phyloP scores from a whole-genome alignment of 2,888 invertebrate species.

The Conchocele bisecta region DNA sequence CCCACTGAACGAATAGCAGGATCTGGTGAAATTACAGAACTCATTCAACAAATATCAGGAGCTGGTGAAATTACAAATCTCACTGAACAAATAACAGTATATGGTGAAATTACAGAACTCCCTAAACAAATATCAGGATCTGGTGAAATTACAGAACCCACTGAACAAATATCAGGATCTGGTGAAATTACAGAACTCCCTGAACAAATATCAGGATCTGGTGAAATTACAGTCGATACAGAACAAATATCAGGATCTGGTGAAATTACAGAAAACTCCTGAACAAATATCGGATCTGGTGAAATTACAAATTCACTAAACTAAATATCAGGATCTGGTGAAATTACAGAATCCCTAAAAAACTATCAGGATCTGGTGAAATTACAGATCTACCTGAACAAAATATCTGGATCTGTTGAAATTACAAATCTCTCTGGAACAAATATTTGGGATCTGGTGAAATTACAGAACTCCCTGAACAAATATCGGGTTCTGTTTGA shows the following conservation, averaged over 20 bases:
- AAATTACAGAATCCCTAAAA: too few relatives aligned
- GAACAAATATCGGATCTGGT: not conserved
- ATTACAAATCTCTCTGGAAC: not conserved
- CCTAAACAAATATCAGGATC: too few relatives aligned
- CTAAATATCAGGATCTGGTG: slow-evolving; percentile 3
- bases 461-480: not conserved
- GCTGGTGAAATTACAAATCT: too few relatives aligned
- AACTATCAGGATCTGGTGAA: slow-evolving; percentile 2
- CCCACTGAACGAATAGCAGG: too few relatives aligned
- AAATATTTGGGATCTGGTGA: not conserved
- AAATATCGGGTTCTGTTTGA: too few relatives aligned
- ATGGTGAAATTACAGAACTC: too few relatives aligned
- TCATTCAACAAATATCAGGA: too few relatives aligned
- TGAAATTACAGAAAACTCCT: not conserved
- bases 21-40: too few relatives aligned
- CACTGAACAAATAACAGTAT: too few relatives aligned
- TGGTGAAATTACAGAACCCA: too few relatives aligned
- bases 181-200: not conserved
- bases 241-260: not conserved
- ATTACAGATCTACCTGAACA: not conserved
- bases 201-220: too few relatives aligned
- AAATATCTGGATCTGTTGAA: not conserved
- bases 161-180: not conserved
- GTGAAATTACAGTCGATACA: not conserved
- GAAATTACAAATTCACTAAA: too few relatives aligned